Evolutionary conservation across 2,888 invertebrate species (phyloP).

Genomic region (Limnephilus auricula): DNA sequence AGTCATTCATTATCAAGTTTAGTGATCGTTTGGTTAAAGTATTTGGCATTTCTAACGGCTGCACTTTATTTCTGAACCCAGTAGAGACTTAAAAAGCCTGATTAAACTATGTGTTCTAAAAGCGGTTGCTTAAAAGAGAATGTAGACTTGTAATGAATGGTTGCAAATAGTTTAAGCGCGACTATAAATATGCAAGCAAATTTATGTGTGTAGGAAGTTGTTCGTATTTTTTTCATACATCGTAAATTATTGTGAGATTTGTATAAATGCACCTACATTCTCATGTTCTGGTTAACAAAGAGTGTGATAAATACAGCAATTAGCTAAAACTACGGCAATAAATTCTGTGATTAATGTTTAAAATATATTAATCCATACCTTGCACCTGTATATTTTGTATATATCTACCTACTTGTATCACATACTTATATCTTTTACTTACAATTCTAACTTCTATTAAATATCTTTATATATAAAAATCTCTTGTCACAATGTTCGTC

Average conservation of each 20-base stretch:
- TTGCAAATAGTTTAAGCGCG: neutral
- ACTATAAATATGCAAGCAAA: neutral
- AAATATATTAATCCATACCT: too few species aligned
- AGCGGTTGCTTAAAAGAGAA: neutral
- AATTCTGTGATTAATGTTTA: too few species aligned
- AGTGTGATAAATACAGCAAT: neutral
- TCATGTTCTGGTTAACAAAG: neutral
- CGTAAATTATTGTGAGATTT: neutral
- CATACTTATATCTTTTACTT: too few species aligned
- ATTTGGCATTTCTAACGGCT: neutral
- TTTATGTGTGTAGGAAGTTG: neutral
- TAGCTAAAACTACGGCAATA: neutral
- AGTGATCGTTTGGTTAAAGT: neutral
- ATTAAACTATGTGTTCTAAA: neutral
- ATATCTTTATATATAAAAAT: too few species aligned
- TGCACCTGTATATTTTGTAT: too few species aligned
- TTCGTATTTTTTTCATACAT: neutral
- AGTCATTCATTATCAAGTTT: neutral
- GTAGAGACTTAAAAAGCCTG: neutral
- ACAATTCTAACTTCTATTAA: too few species aligned
- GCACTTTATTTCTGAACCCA: neutral
- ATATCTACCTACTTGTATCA: too few species aligned
- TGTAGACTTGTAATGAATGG: neutral
- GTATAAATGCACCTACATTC: neutral
- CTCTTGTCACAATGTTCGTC: too few species aligned